A percentile compares a stretch with the other conserved stretches of the same genome.
phyloP scores from a whole-genome alignment of 2,113 vertebrate genomes.

The Ancistrus triradiatus region DNA sequence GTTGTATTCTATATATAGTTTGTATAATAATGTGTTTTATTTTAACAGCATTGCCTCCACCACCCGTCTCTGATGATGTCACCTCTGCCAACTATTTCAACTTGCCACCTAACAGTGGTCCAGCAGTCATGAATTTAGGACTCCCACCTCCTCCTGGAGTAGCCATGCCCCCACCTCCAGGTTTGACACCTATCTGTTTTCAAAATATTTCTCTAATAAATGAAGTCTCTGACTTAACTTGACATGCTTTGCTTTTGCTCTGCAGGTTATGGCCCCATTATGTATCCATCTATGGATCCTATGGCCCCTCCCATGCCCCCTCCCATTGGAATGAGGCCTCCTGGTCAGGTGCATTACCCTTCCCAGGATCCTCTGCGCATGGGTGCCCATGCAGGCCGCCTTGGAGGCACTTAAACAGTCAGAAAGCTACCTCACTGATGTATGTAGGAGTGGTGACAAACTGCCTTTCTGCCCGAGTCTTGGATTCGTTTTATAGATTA shows the following conservation, averaged over 20 bases:
- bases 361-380: conserved; percentile 87
- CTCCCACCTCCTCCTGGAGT: conserved; percentile 80
- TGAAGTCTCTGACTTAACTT: not conserved
- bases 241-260: not conserved
- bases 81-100: conserved; percentile 84
- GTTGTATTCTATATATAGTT: too few species aligned
- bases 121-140: conserved; percentile 79
- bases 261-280: conserved; percentile 78
- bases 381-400: conserved; percentile 81
- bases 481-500: not conserved
- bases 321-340: conserved; percentile 79
- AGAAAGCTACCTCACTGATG: conserved; percentile 21
- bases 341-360: conserved; percentile 82
- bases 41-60: conserved; percentile 73
- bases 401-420: conserved; percentile 70
- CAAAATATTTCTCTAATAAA: not conserved
- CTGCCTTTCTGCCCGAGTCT: too few species aligned
- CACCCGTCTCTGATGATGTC: conserved; percentile 79
- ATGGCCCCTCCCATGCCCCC: conserved; percentile 74
- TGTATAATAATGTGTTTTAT: not conserved
- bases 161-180: conserved; percentile 76
- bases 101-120: conserved; percentile 73
- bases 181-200: conserved; percentile 49
- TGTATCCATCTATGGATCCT: conserved; percentile 69
- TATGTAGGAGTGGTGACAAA: too few species aligned